Base-by-base conservation (phyloP, 2,113 vertebrate genomes). In the Gallinago media region DNA sequence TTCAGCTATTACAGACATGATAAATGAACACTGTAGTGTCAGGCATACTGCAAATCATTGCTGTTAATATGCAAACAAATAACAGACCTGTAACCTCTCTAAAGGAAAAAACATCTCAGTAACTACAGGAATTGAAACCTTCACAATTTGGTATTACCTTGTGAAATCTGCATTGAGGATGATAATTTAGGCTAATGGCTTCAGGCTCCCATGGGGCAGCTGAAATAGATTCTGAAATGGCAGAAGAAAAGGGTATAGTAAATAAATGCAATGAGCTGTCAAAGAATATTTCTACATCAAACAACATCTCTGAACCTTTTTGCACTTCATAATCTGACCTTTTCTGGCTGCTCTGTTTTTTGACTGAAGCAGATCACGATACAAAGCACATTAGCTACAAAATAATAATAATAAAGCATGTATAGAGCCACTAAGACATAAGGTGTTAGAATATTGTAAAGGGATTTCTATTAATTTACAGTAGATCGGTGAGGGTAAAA, bases 181-280 rank as follows among this genome's bases (percentile, higher is more conserved):
- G 96, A 95, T 97, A 97, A 98, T 98, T 97, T 86, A 91, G 97
- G 96, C 94, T 97, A 98, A 98, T 97, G 95, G 84, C 93, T 98
- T 98, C 94, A 84, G 66, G 95, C 46, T 98, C 96, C 96, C 54
- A 1, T 47, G 96, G 97, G 97, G 82, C 83, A 95, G 92, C 88
- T 95, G 94, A 97, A 98, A 97, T 96, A 91, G 91, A 34, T 97
- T 96, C 96, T 96, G 95, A 97, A 97, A 97, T 95, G 93, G 92
- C 96, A 97, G 97, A 97, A 98, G 93, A 96, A 97, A 97, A 98
- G 80, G 66, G 42, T 92, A 72, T 91, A 94, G 96, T 96, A 98
- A 98, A 98, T 98, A 98, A 97, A 98, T 14, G 90, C 97, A 96
- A 87, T 97, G 97, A 97, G 73, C 97, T 98, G 97, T 98, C 98